phyloP scores from a whole-genome alignment of 2,113 vertebrate genomes.

The Caranx melampygus region DNA sequence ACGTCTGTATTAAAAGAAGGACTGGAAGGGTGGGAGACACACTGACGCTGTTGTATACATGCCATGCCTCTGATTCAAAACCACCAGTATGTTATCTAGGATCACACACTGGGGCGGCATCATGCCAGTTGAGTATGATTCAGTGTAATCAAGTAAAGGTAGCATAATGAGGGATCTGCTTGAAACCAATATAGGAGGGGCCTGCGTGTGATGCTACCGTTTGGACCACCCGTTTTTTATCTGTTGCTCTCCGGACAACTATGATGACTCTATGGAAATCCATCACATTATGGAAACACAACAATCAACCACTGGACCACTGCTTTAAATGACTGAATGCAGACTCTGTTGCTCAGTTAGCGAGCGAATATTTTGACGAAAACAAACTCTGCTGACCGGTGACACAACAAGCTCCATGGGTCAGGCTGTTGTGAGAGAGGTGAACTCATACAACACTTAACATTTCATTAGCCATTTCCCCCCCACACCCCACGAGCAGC shows the following conservation, averaged over 20 bases:
- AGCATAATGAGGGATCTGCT: too few species aligned
- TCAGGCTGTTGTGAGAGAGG: conserved; percentile 67
- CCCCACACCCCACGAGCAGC: conserved; percentile 73
- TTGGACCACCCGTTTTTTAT: background rate
- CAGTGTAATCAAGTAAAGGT: too few species aligned
- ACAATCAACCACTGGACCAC: background rate
- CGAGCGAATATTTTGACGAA: conserved; percentile 26
- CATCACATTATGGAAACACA: background rate
- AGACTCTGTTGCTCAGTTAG: background rate
- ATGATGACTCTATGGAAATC: too few species aligned
- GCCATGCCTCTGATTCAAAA: too few species aligned
- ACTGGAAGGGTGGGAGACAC: too few species aligned
- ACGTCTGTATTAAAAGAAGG: too few species aligned
- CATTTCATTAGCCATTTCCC: conserved; percentile 71
- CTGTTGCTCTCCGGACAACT: background rate
- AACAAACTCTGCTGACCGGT: conserved; percentile 44
- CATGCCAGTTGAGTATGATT: too few species aligned
- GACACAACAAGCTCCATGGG: conserved; percentile 44
- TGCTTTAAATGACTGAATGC: background rate
- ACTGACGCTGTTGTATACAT: too few species aligned
- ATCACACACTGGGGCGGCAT: too few species aligned
- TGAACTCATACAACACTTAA: conserved; percentile 73
- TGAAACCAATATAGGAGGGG: too few species aligned
- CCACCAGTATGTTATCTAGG: too few species aligned
- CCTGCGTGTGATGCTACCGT: background rate